phyloP scores from a whole-genome alignment of 2,888 invertebrate genomes.

The Sialis lutaria region DNA sequence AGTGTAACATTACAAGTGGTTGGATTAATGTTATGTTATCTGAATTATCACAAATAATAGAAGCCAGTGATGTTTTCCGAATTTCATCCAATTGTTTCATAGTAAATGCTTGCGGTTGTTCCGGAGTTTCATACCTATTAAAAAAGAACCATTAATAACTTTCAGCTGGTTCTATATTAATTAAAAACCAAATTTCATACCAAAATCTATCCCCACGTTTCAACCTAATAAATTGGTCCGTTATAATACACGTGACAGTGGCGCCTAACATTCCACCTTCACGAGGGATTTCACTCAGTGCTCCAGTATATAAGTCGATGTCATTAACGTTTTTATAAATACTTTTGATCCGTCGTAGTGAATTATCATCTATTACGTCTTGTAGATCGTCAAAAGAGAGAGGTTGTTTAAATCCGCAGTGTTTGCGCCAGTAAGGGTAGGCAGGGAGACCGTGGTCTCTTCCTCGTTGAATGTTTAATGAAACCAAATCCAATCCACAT shows the following conservation, averaged over 20 bases:
- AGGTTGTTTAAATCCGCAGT: conserved; percentile 50
- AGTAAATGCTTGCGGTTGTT: conserved; percentile 46
- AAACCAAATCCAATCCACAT: conserved; percentile 69
- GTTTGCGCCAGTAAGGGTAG: conserved; percentile 58
- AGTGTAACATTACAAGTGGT: conserved; percentile 41
- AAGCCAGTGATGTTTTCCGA: conserved; percentile 53
- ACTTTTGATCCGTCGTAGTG: conserved; percentile 38
- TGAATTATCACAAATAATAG: conserved; percentile 62
- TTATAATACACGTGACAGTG: conserved; percentile 65
- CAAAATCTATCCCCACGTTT: conserved; percentile 75
- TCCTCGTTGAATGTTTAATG: conserved; percentile 76
- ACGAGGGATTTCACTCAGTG: conserved; percentile 59
- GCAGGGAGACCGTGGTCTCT: conserved; percentile 73
- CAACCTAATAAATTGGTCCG: conserved; percentile 68
- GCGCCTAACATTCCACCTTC: conserved; percentile 64
- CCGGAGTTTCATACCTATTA: conserved; percentile 35
- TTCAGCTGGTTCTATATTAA: too few relatives aligned
- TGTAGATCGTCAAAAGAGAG: conserved; percentile 45
- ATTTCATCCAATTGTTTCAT: conserved; percentile 65
- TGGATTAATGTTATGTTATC: conserved; percentile 45
- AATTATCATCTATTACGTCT: conserved; percentile 43
- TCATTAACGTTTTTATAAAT: conserved; percentile 63
- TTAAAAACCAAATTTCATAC: conserved; percentile 30
- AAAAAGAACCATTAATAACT: not conserved
- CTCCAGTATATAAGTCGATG: conserved; percentile 78